phyloP scores from a whole-genome alignment of 2,797 vertebrate genomes.

The Vespertilio murinus region DNA sequence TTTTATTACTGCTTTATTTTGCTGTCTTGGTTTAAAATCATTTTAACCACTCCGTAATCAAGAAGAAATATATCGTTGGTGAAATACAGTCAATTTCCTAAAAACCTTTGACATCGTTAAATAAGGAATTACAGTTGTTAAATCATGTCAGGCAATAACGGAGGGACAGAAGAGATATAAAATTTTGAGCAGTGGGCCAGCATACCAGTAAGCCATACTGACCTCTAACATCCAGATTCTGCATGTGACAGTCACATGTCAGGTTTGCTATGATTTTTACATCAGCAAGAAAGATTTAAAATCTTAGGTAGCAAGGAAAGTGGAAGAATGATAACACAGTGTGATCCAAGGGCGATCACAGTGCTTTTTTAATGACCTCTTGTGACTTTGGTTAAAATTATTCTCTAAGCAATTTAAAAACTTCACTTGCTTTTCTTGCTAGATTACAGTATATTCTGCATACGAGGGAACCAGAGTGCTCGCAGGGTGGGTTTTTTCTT shows the following conservation, averaged over 20 bases:
- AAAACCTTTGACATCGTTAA: conserved; percentile 91
- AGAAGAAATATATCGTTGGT: conserved; percentile 89
- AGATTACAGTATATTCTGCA: conserved; percentile 44
- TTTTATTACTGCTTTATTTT: conserved; percentile 92
- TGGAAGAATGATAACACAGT: conserved; percentile 25
- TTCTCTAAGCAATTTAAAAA: conserved; percentile 58
- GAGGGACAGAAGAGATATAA: conserved; percentile 83
- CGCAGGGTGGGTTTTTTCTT: background rate
- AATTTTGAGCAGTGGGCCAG: conserved; percentile 81
- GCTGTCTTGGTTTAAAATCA: conserved; percentile 91
- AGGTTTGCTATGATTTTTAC: conserved; percentile 60
- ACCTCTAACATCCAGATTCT: conserved; percentile 74
- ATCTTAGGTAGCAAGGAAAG: conserved; percentile 64
- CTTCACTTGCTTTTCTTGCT: conserved; percentile 67
- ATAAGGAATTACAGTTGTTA: conserved; percentile 88
- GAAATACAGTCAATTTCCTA: conserved; percentile 89
- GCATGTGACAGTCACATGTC: conserved; percentile 66
- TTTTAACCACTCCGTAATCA: conserved; percentile 90
- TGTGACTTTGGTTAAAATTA: conserved; percentile 63
- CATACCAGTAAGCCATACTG: conserved; percentile 78
- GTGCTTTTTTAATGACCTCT: conserved; percentile 68
- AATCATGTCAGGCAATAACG: conserved; percentile 85
- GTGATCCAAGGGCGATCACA: conserved; percentile 20
- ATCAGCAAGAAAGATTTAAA: conserved; percentile 67
- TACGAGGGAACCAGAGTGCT: conserved; percentile 60